phyloP scores from a whole-genome alignment of 2,797 vertebrate genomes.

The Amazonetta brasiliensis region DNA sequence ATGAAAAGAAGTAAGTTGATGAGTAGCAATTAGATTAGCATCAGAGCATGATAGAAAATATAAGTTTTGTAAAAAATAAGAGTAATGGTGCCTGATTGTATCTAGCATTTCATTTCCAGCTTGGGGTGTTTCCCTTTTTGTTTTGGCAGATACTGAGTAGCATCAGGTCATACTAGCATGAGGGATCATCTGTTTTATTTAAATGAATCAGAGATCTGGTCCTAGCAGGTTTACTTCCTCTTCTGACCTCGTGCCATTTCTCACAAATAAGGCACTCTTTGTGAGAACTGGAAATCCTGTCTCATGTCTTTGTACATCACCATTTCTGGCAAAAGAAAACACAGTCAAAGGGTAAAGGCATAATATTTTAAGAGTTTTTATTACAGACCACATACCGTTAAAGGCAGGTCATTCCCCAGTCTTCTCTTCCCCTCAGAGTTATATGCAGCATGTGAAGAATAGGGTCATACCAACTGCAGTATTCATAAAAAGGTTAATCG shows the following conservation, averaged over 20 bases:
- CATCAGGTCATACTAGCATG: background rate
- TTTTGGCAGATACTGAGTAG: background rate
- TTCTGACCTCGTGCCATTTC: background rate
- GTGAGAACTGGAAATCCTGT: background rate
- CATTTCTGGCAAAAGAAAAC: background rate
- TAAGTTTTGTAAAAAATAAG: background rate
- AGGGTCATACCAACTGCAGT: background rate
- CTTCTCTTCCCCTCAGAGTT: background rate
- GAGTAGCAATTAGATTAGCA: background rate
- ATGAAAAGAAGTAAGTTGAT: background rate
- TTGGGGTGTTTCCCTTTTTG: background rate
- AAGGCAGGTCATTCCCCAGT: background rate
- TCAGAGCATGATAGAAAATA: background rate
- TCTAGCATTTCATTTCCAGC: background rate
- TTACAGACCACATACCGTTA: background rate
- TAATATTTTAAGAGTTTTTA: background rate
- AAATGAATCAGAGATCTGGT: background rate
- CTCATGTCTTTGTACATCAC: background rate
- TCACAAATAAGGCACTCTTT: background rate
- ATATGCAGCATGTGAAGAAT: background rate
- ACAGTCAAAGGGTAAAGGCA: background rate
- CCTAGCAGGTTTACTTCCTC: background rate
- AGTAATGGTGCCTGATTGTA: background rate
- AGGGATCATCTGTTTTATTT: background rate
- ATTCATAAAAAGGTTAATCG: slow-evolving; percentile 39